Conservation (phyloP, 2,113 vertebrate species). For the Ammodramus savannarum region DNA sequence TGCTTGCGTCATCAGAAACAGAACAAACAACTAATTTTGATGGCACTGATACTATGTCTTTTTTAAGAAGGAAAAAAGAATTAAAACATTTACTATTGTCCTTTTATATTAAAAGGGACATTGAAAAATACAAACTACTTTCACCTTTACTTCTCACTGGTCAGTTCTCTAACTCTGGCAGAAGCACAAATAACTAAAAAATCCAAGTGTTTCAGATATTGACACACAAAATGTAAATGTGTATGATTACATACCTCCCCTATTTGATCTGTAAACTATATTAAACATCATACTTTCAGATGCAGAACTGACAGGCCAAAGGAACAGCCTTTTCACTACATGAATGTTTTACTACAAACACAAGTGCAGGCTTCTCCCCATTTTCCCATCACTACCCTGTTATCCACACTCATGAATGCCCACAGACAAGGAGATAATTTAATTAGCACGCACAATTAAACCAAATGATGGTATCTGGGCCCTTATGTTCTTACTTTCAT, state of each 20-base stretch:
- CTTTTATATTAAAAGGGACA: not conserved
- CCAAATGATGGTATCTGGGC: not conserved
- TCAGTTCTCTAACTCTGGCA: not conserved
- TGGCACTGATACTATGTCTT: not conserved
- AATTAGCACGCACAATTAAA: not conserved
- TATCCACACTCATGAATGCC: not conserved
- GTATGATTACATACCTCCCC: rapidly evolving
- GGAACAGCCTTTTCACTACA: rapidly evolving
- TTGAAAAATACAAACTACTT: not conserved
- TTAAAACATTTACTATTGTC: not conserved
- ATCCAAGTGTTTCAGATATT: not conserved
- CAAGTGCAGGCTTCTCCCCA: not conserved
- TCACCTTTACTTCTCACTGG: not conserved
- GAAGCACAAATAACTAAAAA: not conserved
- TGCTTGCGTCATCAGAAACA: not conserved
- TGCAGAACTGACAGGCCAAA: not conserved
- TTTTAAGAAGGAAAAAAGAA: not conserved
- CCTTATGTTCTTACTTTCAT: not conserved
- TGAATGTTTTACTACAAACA: not conserved
- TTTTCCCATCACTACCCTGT: not conserved
- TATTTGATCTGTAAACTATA: not conserved
- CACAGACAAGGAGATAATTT: not conserved
- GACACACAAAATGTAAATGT: not conserved
- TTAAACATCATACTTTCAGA: not conserved
- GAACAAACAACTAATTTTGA: not conserved